Evolutionary conservation across 2,113 vertebrate genomes (phyloP), one percentile per base, ranked within the genome.

Genomic region (Odontophorus gujanensis): DNA sequence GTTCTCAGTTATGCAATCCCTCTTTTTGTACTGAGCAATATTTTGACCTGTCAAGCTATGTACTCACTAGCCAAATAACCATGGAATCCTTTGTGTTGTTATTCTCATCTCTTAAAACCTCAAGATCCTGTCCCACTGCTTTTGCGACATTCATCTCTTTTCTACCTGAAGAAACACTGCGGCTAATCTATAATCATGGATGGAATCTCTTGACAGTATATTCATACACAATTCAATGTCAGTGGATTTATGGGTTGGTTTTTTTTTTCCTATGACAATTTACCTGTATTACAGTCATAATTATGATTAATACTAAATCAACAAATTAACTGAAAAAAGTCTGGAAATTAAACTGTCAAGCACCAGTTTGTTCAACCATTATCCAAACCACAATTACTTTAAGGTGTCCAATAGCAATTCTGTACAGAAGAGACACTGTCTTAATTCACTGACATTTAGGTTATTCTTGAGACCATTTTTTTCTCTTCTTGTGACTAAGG

Each of bases 401-500:
- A 48, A 75, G 68, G 81, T 71, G 22, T 55, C 58, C 80, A 50
- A 58, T 17, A 42, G 45, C 38, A 91, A 38, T 6, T 71, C 81
- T 84, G 68, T 72, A 69, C 50, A 55, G 61, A 87, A 42, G 22
- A 86, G 62, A 32, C 18, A 21, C n/a, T 94, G 73, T 82, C 75
- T 90, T 90, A 85, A 92, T 91, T 92, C 85, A 81, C 17, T 87
- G 89, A 79, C 92, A 80, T 81, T 92, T 86, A 40, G 67, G 80
- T 81, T 88, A 87, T 91, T 91, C 91, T 77, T 51, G 75, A 90
- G 83, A 81, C 61, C 22, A 10, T 58, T 69, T 76, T 72, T 79
- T 57, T 85, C 32, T 85, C 75, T 92, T 75, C 91, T 92, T 92
- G 77, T 91, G 92, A 94, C 93, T 89, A 89, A 71, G 85, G 87